phyloP scores from a whole-genome alignment of 35 echinoderm and acorn worm genomes.

The Heliocidaris erythrogramma region DNA sequence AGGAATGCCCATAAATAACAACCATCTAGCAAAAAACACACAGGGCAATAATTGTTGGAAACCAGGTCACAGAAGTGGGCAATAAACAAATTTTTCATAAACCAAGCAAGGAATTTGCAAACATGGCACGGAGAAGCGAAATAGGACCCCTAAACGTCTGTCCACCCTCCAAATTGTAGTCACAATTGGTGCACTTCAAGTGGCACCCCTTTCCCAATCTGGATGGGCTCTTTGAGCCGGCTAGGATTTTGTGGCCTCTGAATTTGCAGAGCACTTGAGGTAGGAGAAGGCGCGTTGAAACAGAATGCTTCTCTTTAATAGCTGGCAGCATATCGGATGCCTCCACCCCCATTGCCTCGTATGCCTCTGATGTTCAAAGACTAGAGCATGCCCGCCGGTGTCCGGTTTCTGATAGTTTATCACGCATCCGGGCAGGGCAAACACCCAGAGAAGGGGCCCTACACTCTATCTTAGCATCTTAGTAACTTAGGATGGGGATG shows the following conservation, averaged over 20 bases:
- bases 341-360: not conserved
- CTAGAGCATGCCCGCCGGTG: not conserved
- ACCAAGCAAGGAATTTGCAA: not conserved
- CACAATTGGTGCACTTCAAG: not conserved
- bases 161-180: not conserved
- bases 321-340: not conserved
- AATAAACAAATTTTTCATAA: not conserved
- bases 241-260: not conserved
- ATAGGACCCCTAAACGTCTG: not conserved
- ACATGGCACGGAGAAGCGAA: not conserved
- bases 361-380: not conserved
- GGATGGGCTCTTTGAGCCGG: not conserved
- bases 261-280: not conserved
- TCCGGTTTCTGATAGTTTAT: constrained; percentile 5
- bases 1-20: not conserved
- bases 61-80: not conserved
- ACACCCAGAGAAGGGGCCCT: not conserved
- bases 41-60: not conserved
- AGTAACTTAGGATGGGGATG: not conserved
- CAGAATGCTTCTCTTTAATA: not conserved
- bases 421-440: constrained; percentile 12
- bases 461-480: not conserved
- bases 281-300: not conserved
- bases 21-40: not conserved
- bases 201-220: not conserved